A percentile compares a stretch with the other conserved stretches of the same genome.
Evolutionary conservation across 1,140 invertebrate genomes (phyloP).

Genomic region (Tenebrio molitor): DNA sequence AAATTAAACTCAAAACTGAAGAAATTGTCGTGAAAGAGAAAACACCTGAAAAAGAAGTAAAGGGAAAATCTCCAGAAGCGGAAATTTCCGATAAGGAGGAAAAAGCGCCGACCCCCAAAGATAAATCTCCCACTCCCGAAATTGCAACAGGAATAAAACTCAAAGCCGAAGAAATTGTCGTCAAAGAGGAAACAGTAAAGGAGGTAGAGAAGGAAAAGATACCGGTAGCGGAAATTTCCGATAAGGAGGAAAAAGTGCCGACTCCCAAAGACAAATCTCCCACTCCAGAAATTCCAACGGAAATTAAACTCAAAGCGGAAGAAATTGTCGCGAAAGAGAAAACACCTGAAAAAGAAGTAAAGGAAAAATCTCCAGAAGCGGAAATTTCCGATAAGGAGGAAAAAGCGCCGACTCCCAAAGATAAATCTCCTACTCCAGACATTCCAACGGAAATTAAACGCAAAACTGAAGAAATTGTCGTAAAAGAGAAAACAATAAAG

Average conservation of each 20-base stretch:
- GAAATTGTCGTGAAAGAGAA: not conserved
- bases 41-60: too few relatives aligned
- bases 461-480: constrained; percentile 7
- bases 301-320: constrained; percentile 4
- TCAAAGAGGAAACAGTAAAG: constrained; percentile 10
- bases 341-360: too few relatives aligned
- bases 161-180: not conserved
- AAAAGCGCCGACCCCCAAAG: not conserved
- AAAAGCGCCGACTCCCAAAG: not conserved
- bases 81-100: not conserved
- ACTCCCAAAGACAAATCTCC: constrained; percentile 4
- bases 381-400: not conserved
- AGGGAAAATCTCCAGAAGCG: not conserved
- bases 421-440: constrained; percentile 11
- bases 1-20: not conserved
- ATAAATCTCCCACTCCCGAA: constrained; percentile 7
- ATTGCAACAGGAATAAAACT: not conserved
- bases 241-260: too few relatives aligned
- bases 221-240: too few relatives aligned
- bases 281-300: not conserved
- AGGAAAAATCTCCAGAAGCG: not conserved
- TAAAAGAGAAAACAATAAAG: not conserved
- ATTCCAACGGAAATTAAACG: not conserved
- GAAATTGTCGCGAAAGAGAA: too few relatives aligned
- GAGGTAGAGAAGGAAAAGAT: not conserved